These are phyloP conservation scores for Idaea dimidiata DNA, from an alignment of 2,888 invertebrate species.

Conservation along the genomic window DNA sequence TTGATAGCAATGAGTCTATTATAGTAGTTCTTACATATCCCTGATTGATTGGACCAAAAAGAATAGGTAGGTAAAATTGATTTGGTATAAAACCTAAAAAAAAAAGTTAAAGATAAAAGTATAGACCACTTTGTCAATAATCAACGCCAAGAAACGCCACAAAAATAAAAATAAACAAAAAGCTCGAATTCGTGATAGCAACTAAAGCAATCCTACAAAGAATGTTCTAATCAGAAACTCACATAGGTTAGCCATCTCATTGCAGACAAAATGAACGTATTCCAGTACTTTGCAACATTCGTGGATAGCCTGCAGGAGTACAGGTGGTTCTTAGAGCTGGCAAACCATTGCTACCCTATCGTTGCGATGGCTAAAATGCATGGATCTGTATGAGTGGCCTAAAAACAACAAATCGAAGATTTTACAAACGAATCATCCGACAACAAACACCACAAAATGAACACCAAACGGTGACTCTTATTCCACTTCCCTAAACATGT, in stretches of 20 bases:
- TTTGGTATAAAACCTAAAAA: not conserved
- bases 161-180: not conserved
- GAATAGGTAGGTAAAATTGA: not conserved
- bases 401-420: not conserved
- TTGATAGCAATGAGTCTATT: too few species aligned
- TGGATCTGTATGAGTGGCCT: slow-evolving; percentile 15
- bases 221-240: slow-evolving; percentile 9
- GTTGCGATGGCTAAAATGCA: slow-evolving; percentile 60
- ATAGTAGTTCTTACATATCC: too few species aligned
- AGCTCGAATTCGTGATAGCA: not conserved
- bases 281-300: slow-evolving; percentile 47
- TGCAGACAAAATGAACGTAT: slow-evolving; percentile 51
- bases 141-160: not conserved
- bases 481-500: not conserved
- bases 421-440: not conserved
- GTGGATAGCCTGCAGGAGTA: slow-evolving; percentile 57
- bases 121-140: not conserved
- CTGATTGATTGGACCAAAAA: too few species aligned
- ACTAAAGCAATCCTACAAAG: slow-evolving; percentile 14
- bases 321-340: slow-evolving; percentile 62
- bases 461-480: not conserved
- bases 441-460: not conserved
- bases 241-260: slow-evolving; percentile 23
- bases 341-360: slow-evolving; percentile 61
- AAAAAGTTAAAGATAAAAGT: not conserved